Base-by-base conservation (phyloP, 2,113 vertebrate genomes). In the Epinephelus lanceolatus region DNA sequence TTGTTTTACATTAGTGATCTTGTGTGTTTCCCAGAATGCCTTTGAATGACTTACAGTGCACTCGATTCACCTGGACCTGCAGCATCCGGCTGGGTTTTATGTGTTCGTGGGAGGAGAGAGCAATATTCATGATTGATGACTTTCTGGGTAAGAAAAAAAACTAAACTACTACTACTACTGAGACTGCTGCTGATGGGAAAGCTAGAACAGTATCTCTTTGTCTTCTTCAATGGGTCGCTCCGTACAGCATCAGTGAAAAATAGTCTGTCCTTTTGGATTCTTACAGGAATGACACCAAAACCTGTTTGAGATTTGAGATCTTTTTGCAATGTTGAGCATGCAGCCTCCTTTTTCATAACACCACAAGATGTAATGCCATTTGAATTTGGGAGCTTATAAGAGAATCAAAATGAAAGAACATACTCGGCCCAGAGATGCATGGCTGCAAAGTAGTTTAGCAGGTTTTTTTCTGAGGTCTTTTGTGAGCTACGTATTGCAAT, bases 51-150 rank as follows among this genome's bases (percentile, higher is more conserved):
- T 76, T 60, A 47, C 18, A 63, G 27, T 69, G 55, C 37, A 71
- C 15, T 65, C 21, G 2, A 56, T 81, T 81, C 74, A 88, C 70
- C 85, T 84, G 53, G n/a, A 62, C 74, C 27, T 57, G 83, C 78
- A 76, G 21, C 30, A 86, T 86, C 49, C 83, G 66, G 68, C 71
- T 74, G 56, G 59, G 19, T 62, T 77, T 91, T 78, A 40, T 73
- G 47, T 75, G 68, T 59, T 63, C 14, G 72, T 67, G 47, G 76
- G 83, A 76, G 68, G 72, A 81, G 57, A 73, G 55, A 63, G 75
- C 84, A 86, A 88, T 86, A 83, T 86, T 83, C 69, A 86, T 85
- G 88, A 91, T 78, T 86, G 88, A 91, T 90, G 81, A 85, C 76
- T 84, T 83, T 71, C 65, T 14, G 60, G 67, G 12, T 5, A 72